These are phyloP conservation scores for Florisuga fusca DNA, from an alignment of 2,797 vertebrate genomes.

Conservation along the genomic window DNA sequence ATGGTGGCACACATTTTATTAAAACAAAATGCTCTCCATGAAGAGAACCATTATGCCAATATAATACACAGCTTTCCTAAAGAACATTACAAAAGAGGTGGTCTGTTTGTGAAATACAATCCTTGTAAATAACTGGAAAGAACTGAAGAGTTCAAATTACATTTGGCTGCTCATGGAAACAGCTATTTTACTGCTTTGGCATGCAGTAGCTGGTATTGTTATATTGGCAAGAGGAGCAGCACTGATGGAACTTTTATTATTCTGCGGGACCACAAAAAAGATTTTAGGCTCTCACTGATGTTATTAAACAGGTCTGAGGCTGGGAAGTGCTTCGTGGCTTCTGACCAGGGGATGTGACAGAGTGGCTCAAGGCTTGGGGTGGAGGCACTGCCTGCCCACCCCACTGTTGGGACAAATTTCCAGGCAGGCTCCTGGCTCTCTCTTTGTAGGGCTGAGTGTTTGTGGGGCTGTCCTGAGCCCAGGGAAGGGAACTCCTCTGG, in stretches of 20 bases:
- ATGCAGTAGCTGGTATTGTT: background rate
- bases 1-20: slow-evolving; percentile 79
- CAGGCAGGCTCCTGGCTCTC: background rate
- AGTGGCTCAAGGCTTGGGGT: background rate
- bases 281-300: background rate
- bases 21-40: slow-evolving; percentile 78
- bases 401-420: background rate
- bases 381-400: background rate
- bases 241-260: slow-evolving; percentile 30
- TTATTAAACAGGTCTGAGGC: background rate
- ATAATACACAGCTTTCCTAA: slow-evolving; percentile 56
- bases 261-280: background rate
- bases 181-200: slow-evolving; percentile 54
- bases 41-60: slow-evolving; percentile 67
- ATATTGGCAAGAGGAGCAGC: background rate
- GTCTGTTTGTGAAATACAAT: slow-evolving; percentile 39
- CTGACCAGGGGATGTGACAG: background rate
- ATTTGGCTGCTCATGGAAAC: slow-evolving; percentile 30
- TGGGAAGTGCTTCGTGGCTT: background rate
- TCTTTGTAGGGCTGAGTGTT: background rate
- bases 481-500: background rate
- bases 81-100: slow-evolving; percentile 46
- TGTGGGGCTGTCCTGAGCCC: background rate
- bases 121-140: slow-evolving; percentile 48
- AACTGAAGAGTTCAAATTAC: slow-evolving; percentile 38